Base-by-base conservation (phyloP, 2,888 invertebrate species). In the Ephialtes manifestator region DNA sequence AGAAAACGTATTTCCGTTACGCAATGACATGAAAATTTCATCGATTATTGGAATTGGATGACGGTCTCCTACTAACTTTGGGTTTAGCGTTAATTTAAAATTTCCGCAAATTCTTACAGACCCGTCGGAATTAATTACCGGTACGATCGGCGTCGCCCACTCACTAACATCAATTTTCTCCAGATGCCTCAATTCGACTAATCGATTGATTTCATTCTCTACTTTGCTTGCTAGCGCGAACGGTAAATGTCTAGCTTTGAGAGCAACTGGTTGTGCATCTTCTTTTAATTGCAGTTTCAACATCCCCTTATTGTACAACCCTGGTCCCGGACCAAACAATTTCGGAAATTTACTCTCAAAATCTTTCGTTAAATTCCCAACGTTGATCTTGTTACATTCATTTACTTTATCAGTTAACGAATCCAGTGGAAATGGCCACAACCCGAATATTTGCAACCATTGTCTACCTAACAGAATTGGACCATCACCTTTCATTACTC, bases 141-240 rank as follows among this genome's bases (percentile, higher is more conserved):
- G 89, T 1, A 92, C 92, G 24, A 92, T 89, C 1, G 92, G 92
- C 11, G 92, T 91, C n/a, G 90, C 91, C 91, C 92, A 92, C 51
- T 91, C 89, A 31, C 90, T 90, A 20, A 68, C 68, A 18, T 91
- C 68, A 58, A 89, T 75, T 35, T 80, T 72, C 35, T 35, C 4
- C 7, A 35, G 4, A 35, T 39, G 88, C 75, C n/a, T n/a, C n/a
- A n/a, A n/a, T n/a, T n/a, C n/a, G n/a, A n/a, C 77, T 81, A 68
- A 28, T 74, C 77, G 72, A 60, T 74, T 58, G 1, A 83, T 2
- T 63, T 79, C 79, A 2, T 48, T 13, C 11, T 83, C 83, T 18
- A 79, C 75, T 60, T 79, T 74, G 13, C 13, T 11, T 35, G 46
- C 39, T 18, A 83, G 15, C 46, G 88, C 87, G 35, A 89, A 91